Evolutionary conservation across 2,888 invertebrate species (phyloP), one percentile per base, ranked within the genome.

Genomic region (Emmelina monodactyla): DNA sequence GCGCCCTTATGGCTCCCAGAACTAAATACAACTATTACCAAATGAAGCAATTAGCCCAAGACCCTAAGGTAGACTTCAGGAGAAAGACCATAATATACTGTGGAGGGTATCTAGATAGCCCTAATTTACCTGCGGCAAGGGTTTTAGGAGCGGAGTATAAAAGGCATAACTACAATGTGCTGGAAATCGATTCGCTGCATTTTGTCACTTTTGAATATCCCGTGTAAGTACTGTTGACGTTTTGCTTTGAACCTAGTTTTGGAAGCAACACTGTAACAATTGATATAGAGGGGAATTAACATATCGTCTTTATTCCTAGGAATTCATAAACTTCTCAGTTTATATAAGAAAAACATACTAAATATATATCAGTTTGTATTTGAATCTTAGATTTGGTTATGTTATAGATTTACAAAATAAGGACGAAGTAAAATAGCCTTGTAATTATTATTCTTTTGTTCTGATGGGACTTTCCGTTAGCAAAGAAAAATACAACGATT

Each of bases 181-280:
- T 69, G 1, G 14, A 62, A 10, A 22, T 70, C 22, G 62, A 72
- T 31, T 55, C 55, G 0, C 59, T 63, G 29, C 41, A 34, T 1
- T 71, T 70, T 37, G 65, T 65, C 0, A 59, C 62, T 0, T 49
- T 54, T 30, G 49, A 62, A 3, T 75, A 70, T 49, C 62, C 68
- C 2, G 31, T 61, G 75, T 73, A 31, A 68, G 70, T 61, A 43
- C n/a, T 34, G 14, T 35, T 16, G 12, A n/a, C 11, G 28, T 25
- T 14, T 9, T 11, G 14, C 14, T 12, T 9, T 11, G 14, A 29
- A 13, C 4, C 4, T 32, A 6, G 3, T 13, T 25, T 14, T 25
- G 13, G 5, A 33, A 25, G n/a, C n/a, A 16, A n/a, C 16, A 14
- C n/a, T 12, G 5, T 2, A 30, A 13, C 5, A 22, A 12, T 14